phyloP scores from a whole-genome alignment of 2,113 vertebrate species.

The Raja brachyura region DNA sequence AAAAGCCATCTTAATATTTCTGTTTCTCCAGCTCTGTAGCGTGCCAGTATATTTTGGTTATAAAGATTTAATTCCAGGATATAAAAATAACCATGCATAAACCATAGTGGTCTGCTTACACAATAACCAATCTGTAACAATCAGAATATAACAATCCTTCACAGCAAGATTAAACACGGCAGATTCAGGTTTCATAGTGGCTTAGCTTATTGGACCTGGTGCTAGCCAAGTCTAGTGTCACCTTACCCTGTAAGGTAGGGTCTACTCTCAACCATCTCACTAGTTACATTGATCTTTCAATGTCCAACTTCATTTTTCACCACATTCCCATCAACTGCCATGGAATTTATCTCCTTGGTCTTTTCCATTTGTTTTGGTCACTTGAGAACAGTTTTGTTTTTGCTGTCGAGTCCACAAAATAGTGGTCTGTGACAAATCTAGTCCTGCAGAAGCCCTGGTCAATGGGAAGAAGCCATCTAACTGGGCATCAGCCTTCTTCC shows the following conservation, averaged over 20 bases:
- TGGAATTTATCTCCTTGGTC: background rate
- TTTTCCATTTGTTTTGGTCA: background rate
- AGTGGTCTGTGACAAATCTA: background rate
- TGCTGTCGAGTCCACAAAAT: background rate
- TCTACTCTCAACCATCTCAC: background rate
- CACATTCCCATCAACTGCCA: background rate
- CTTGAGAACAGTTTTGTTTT: background rate
- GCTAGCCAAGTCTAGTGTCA: background rate
- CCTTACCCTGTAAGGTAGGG: background rate
- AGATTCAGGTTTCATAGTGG: background rate
- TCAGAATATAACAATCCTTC: background rate
- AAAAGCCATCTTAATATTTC: conserved; percentile 27
- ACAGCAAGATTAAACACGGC: background rate
- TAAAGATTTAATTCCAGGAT: conserved; percentile 12
- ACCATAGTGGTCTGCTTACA: background rate
- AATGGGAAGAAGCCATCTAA: background rate
- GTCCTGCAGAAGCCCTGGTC: background rate
- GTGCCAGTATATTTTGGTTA: conserved; percentile 16
- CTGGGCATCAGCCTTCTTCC: background rate
- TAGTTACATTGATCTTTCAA: background rate
- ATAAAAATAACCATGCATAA: conserved; percentile 12
- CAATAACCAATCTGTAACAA: background rate
- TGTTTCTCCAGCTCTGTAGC: background rate
- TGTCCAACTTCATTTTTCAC: no score
- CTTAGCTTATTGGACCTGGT: background rate